Evolutionary conservation across 2,113 vertebrate genomes (phyloP), one percentile per base, ranked within the genome.

Genomic region (Zapus hudsonius): DNA sequence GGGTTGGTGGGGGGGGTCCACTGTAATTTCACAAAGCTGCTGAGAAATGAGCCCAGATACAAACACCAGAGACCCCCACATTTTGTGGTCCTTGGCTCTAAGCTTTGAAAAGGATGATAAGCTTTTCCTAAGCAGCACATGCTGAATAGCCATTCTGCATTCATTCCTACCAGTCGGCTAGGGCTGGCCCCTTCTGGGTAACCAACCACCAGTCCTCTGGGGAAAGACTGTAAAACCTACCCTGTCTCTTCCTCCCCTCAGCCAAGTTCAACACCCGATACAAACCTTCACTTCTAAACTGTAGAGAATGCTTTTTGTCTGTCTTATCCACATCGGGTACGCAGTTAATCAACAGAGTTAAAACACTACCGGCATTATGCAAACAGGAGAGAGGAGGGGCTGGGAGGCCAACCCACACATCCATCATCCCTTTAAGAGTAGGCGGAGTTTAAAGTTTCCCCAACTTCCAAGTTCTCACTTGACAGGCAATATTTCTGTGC

Each of bases 401-500:
- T 31, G 67, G 67, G 63, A 92, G 78, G 91, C 93, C 90, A 91
- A 63, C 94, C 96, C 91, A 92, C 83, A 84, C 91, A 96, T 96
- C 95, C 96, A 93, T 96, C 96, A 90, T 90, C 91, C 92, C 92
- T 96, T 92, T 70, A 95, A 95, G 81, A 94, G 95, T 27, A 52
- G 95, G 96, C 85, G 95, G 97, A 87, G 96, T 94, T 96, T 94
- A 87, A 97, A 95, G 96, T 84, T 95, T 79, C 92, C 85, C 92
- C 47, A 91, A 96, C 94, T 96, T 96, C 94, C 95, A 96, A 96
- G 94, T 67, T 94, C 93, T 83, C 96, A 94, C 87, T 97, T 97
- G 97, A 97, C 97, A 97, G 97, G 95, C 97, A 96, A 96, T 97
- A 97, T 97, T 96, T 96, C 95, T 97, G 92, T 89, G 95, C 89